Evolutionary conservation across 2,113 vertebrate species (phyloP).

Genomic region (Pteruthius melanotis): DNA sequence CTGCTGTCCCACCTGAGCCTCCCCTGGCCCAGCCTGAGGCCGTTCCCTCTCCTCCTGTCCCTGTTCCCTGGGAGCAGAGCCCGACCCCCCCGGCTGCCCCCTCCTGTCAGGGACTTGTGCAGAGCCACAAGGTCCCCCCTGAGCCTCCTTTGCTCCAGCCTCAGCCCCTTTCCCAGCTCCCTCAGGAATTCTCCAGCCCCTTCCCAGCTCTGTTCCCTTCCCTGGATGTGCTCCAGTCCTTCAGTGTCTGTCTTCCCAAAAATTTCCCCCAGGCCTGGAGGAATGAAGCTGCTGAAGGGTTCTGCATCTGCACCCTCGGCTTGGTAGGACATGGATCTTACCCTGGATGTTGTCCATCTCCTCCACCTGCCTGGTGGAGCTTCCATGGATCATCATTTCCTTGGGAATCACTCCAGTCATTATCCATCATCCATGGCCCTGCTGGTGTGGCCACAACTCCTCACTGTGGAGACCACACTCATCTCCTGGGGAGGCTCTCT

Average conservation of each 20-base stretch:
- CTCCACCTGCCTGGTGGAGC: background rate
- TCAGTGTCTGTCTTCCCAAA: too few species aligned
- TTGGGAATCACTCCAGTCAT: background rate
- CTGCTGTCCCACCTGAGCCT: too few species aligned
- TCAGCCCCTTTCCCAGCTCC: background rate
- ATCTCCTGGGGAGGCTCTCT: fast-evolving
- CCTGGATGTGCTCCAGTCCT: background rate
- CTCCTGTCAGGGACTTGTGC: too few species aligned
- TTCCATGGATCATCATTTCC: background rate
- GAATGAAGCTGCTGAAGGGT: too few species aligned
- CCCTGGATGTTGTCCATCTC: background rate
- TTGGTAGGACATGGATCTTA: background rate
- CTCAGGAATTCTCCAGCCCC: background rate
- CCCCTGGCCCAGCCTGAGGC: too few species aligned
- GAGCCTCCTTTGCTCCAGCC: too few species aligned
- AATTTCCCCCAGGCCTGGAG: background rate
- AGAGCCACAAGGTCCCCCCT: too few species aligned
- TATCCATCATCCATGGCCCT: background rate
- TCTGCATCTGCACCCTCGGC: fast-evolving
- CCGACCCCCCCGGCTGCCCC: too few species aligned
- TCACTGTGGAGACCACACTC: background rate
- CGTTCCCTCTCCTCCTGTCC: too few species aligned
- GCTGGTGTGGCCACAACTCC: background rate
- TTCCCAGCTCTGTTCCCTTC: background rate
- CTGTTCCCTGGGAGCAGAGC: too few species aligned